Percentiles rank a stretch among this genome's conserved stretches.
Conservation (phyloP, 2,888 invertebrate genomes). For the Caenorhabditis sp. region DNA sequence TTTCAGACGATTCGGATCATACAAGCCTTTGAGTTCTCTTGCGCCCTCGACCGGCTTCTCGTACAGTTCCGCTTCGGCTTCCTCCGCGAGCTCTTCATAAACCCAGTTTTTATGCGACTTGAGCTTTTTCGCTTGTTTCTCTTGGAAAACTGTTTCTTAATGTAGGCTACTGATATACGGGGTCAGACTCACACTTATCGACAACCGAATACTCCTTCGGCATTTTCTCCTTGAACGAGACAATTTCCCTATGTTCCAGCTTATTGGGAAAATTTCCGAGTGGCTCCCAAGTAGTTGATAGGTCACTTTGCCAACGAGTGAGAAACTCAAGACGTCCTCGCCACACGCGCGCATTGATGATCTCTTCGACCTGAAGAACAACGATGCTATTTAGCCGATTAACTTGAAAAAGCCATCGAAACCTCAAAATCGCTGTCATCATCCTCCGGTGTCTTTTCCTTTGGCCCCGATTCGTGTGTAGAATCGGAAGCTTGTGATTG, state of each 20-base stretch:
- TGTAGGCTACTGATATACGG: not conserved
- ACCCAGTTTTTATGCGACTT: not conserved
- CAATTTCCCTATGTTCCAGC: not conserved
- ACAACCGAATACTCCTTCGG: not conserved
- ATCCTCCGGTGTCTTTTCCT: no score
- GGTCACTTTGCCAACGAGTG: constrained; percentile 13
- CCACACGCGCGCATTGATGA: not conserved
- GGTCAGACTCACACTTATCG: not conserved
- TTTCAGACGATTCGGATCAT: constrained; percentile 39
- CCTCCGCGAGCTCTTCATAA: not conserved
- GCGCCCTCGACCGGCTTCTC: constrained; percentile 19
- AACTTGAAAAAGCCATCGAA: no score
- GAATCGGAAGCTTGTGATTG: no score
- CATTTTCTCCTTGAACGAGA: not conserved
- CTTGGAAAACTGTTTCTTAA: not conserved
- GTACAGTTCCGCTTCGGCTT: not conserved
- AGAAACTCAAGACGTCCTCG: not conserved
- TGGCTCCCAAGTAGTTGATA: constrained; percentile 37
- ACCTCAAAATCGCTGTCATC: no score
- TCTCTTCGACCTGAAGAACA: constrained; percentile 13
- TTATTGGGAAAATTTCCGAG: constrained; percentile 5
- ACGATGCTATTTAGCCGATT: no score
- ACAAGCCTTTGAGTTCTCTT: constrained; percentile 16
- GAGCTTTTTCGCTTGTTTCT: not conserved
- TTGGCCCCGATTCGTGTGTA: no score